Conservation (phyloP, 2,888 invertebrate genomes). For the Eupelmus urozonus region DNA sequence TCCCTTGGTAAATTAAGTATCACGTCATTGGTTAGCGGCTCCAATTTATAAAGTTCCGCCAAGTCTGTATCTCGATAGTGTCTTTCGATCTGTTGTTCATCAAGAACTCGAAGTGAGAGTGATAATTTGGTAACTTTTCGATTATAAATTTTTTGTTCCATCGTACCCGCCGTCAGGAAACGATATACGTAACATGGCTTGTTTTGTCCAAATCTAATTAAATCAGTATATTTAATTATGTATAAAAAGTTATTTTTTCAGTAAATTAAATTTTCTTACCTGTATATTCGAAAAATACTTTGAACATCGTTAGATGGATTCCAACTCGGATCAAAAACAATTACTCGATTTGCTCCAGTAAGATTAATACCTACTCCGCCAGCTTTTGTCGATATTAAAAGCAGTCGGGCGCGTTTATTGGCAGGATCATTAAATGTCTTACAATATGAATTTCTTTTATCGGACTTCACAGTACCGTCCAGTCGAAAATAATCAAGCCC, state of each 20-base stretch:
- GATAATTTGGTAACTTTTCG: slow-evolving; percentile 96
- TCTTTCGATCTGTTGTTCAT: slow-evolving; percentile 97
- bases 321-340: slow-evolving; percentile 86
- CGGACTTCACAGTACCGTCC: slow-evolving; percentile 7
- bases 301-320: slow-evolving; percentile 84
- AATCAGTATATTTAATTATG: not conserved
- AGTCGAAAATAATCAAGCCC: slow-evolving; percentile 47
- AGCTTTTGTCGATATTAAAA: slow-evolving; percentile 78
- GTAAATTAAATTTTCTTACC: slow-evolving; percentile 27
- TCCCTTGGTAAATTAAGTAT: slow-evolving; percentile 90
- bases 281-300: slow-evolving; percentile 54
- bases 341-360: slow-evolving; percentile 81
- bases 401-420: slow-evolving; percentile 39
- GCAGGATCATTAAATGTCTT: slow-evolving; percentile 50
- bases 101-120: slow-evolving; percentile 94
- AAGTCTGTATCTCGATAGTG: slow-evolving; percentile 95
- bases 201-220: slow-evolving; percentile 90
- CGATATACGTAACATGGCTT: slow-evolving; percentile 97
- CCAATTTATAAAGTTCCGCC: slow-evolving; percentile 91
- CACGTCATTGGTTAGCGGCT: slow-evolving; percentile 80
- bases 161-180: slow-evolving; percentile 94
- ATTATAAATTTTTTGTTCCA: slow-evolving; percentile 98
- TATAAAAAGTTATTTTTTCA: not conserved
- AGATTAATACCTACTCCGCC: slow-evolving; percentile 84
- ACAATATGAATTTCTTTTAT: slow-evolving; percentile 20